Evolutionary conservation across 2,797 vertebrate genomes (phyloP), one percentile per base, ranked within the genome.

Genomic region (Sebastiscus tertius): DNA sequence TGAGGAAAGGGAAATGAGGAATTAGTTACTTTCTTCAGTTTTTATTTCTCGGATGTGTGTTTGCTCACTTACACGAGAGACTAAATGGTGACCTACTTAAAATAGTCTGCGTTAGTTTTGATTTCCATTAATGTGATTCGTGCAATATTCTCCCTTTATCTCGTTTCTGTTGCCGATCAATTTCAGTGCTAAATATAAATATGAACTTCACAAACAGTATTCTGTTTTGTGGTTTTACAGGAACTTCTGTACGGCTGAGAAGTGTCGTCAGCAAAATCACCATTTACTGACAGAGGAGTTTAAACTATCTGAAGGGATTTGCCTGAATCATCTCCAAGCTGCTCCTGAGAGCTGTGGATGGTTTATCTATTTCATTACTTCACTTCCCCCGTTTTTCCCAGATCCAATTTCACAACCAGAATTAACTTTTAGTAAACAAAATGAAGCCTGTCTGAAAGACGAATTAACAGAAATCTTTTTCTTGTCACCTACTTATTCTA

Each of bases 401-500:
- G 18, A 75, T 83, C 18, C 26, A 54, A 52, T 73, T 67, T 79
- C 29, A 63, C 24, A 72, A 29, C 13, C 11, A 11, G 14, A 14
- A 5, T 46, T 46, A 55, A 18, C 5, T 64, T 52, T 66, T 18
- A 22, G 63, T 69, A 62, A 62, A 70, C 26, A 77, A 74, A 75
- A 26, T 20, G n/a, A 64, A 16, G 27, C 10, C 20, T 22, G 39
- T 69, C 63, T 75, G 24, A 63, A 69, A 52, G 59, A 79, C 9
- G 0, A 24, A 56, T 33, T 29, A 4, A 26, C 5, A n/a, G 8
- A 65, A 72, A 27, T 58, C 1, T 42, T 49, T 58, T 81, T 63
- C 33, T 61, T 12, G 9, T 42, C 55, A 69, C 67, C 56, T 77
- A 39, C 36, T 61, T 75, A 76, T 63, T 59, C 58, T 76, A 75